Percentiles rank a stretch among this genome's conserved stretches.
Conservation (phyloP, 2,113 vertebrate species). For the Vimba vimba region DNA sequence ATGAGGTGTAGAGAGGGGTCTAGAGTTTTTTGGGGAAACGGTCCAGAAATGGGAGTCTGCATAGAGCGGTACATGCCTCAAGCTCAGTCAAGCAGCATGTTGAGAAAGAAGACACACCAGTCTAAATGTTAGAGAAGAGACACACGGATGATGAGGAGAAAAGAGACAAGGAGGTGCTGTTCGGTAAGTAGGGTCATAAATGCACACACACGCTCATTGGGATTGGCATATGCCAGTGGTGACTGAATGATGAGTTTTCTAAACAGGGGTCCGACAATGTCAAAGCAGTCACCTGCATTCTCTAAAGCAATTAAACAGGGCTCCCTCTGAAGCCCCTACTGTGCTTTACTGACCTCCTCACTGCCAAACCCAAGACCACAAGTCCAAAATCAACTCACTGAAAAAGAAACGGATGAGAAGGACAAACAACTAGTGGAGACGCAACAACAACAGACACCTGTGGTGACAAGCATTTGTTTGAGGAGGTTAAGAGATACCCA, state of each 20-base stretch:
- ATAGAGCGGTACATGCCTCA: constrained; percentile 48
- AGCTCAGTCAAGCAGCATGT: constrained; percentile 56
- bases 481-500: not conserved
- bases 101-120: constrained; percentile 40
- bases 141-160: constrained; percentile 38
- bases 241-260: not conserved
- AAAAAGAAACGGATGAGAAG: not conserved
- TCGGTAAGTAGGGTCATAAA: not conserved
- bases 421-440: not conserved
- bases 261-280: not conserved
- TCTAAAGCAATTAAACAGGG: not conserved
- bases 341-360: not conserved
- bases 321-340: not conserved
- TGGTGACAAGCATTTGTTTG: not conserved
- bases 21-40: constrained; percentile 37
- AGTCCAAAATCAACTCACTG: not conserved
- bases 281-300: not conserved
- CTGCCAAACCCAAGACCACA: not conserved
- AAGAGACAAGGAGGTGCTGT: not conserved
- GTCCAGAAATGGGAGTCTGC: constrained; percentile 28
- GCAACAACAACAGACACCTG: not conserved
- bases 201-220: not conserved
- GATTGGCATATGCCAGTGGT: constrained; percentile 9
- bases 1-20: constrained; percentile 34
- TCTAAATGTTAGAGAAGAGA: constrained; percentile 31